phyloP scores from a whole-genome alignment of 1,140 invertebrate species.

The Drosophila hydei region DNA sequence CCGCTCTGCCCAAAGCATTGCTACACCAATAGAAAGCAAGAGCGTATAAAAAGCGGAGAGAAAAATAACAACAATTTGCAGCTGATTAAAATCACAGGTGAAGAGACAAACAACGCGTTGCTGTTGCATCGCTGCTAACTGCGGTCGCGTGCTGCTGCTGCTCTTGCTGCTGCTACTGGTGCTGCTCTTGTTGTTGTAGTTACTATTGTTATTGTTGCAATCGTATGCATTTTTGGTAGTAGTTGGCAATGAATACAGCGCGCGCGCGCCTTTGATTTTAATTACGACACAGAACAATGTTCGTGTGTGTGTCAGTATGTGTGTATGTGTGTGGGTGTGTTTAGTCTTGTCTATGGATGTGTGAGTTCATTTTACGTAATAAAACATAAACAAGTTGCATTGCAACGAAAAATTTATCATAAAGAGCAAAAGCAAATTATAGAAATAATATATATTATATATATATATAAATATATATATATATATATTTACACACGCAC shows the following conservation, averaged over 20 bases:
- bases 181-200: constrained; percentile 10
- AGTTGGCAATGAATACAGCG: constrained; percentile 68
- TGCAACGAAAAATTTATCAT: constrained; percentile 11
- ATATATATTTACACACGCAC: not conserved
- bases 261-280: constrained; percentile 69
- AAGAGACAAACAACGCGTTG: constrained; percentile 47
- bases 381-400: constrained; percentile 54
- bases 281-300: constrained; percentile 60
- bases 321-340: constrained; percentile 22
- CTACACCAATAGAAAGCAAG: constrained; percentile 20
- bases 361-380: constrained; percentile 50
- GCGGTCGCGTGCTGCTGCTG: constrained; percentile 28
- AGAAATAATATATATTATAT: not conserved
- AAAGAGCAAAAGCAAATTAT: not conserved
- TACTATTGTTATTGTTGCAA: constrained; percentile 33
- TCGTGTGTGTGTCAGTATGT: constrained; percentile 21
- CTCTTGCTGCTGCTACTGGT: constrained; percentile 16
- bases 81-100: constrained; percentile 76
- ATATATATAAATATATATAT: not conserved
- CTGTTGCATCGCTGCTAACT: constrained; percentile 23
- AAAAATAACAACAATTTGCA: constrained; percentile 41
- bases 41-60: constrained; percentile 41
- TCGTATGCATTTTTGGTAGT: constrained; percentile 41
- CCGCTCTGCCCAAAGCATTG: constrained; percentile 24
- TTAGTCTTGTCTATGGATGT: constrained; percentile 10